Conservation (phyloP, 2,888 invertebrate genomes). For the Ophion ventricosus region DNA sequence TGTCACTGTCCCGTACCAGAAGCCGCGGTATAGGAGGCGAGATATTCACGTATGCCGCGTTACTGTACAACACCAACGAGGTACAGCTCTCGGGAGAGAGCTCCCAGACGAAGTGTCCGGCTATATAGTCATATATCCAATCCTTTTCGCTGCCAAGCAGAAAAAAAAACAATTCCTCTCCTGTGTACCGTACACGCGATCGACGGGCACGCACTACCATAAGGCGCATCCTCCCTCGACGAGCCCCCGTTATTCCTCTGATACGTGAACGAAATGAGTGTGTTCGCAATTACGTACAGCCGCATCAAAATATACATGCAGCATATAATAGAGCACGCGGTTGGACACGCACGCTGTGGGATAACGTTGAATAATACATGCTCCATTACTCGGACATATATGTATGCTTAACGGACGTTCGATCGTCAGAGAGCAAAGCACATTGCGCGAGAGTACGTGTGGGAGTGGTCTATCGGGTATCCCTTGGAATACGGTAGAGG, state of each 20-base stretch:
- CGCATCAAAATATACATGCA: slow-evolving; percentile 25
- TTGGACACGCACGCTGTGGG: slow-evolving; percentile 68
- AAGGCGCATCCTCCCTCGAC: slow-evolving; percentile 39
- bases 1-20: slow-evolving; percentile 67
- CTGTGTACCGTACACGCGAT: slow-evolving; percentile 9
- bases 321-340: slow-evolving; percentile 49
- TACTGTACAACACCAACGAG: slow-evolving; percentile 17
- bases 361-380: slow-evolving; percentile 75
- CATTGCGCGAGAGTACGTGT: slow-evolving; percentile 16
- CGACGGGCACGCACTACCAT: slow-evolving; percentile 7
- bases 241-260: slow-evolving; percentile 44
- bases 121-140: slow-evolving; percentile 32
- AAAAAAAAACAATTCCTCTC: slow-evolving; percentile 44
- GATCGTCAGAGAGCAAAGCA: slow-evolving; percentile 52
- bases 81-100: slow-evolving; percentile 47
- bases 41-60: slow-evolving; percentile 44
- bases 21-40: slow-evolving; percentile 37
- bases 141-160: slow-evolving; percentile 26
- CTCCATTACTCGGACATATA: slow-evolving; percentile 72
- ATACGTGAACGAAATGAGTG: slow-evolving; percentile 65
- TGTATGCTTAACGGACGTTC: slow-evolving; percentile 70
- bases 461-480: slow-evolving; percentile 61
- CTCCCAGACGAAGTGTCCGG: slow-evolving; percentile 48
- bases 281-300: slow-evolving; percentile 70
- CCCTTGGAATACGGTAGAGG: slow-evolving; percentile 53